These are phyloP conservation scores for Drosophila sp. DNA, from an alignment of 1,140 invertebrate genomes.

Conservation along the genomic window DNA sequence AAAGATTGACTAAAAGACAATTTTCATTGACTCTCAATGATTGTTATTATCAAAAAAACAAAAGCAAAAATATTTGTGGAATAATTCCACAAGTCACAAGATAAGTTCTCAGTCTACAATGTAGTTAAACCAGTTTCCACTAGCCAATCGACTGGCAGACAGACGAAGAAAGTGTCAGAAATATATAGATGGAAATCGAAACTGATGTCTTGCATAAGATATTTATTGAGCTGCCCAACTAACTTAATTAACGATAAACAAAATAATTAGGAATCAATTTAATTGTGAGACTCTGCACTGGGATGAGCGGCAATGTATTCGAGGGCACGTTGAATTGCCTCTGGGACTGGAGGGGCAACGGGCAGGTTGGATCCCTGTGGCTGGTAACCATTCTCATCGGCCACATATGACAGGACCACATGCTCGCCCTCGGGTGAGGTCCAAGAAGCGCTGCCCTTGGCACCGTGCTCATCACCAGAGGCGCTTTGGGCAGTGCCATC, in stretches of 20 bases:
- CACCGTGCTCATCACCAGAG: conserved; percentile 43
- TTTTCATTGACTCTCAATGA: too few relatives aligned
- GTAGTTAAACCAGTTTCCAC: too few relatives aligned
- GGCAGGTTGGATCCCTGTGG: conserved; percentile 86
- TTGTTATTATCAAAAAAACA: too few relatives aligned
- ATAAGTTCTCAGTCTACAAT: too few relatives aligned
- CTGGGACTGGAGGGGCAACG: conserved; percentile 87
- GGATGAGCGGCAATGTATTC: conserved; percentile 84
- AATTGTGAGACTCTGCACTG: background rate
- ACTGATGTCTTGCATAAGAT: too few relatives aligned
- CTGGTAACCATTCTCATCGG: conserved; percentile 90
- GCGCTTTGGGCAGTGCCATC: background rate
- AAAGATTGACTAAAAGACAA: too few relatives aligned
- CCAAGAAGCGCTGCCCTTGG: conserved; percentile 88
- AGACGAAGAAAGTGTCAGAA: too few relatives aligned
- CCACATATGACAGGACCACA: conserved; percentile 88
- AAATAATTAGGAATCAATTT: background rate
- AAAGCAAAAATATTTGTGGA: too few relatives aligned
- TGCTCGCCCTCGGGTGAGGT: conserved; percentile 89
- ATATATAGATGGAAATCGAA: too few relatives aligned
- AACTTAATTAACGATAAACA: background rate
- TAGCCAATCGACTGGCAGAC: too few relatives aligned
- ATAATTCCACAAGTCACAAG: too few relatives aligned
- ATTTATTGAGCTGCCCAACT: background rate
- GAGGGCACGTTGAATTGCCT: conserved; percentile 86